phyloP scores from a whole-genome alignment of 2,888 invertebrate species.

The Diarsia mendica region DNA sequence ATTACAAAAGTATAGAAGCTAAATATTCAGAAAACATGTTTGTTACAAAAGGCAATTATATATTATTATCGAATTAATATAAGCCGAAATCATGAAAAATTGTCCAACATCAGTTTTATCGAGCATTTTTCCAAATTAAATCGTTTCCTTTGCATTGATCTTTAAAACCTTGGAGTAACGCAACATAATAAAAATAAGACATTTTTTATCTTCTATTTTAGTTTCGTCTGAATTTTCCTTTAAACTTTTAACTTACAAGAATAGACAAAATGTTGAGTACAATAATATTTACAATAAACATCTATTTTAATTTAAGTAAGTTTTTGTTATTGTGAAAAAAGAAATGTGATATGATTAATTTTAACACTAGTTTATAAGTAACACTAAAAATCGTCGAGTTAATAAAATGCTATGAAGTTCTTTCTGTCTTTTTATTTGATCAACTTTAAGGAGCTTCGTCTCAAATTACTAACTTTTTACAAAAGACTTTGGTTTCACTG shows the following conservation, averaged over 20 bases:
- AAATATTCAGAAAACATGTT: not conserved
- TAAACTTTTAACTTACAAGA: constrained; percentile 4
- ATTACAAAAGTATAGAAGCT: not conserved
- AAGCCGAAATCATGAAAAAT: not conserved
- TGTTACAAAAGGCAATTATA: not conserved
- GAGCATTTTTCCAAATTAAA: not conserved
- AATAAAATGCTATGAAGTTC: constrained; percentile 41
- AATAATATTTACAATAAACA: constrained; percentile 52
- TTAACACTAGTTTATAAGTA: constrained; percentile 60
- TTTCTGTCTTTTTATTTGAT: constrained; percentile 17
- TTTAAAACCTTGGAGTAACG: not conserved
- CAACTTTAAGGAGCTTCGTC: not conserved
- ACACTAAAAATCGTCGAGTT: constrained; percentile 29
- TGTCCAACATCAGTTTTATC: not conserved
- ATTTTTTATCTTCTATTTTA: not conserved
- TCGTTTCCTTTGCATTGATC: not conserved
- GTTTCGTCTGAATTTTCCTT: not conserved
- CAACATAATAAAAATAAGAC: not conserved
- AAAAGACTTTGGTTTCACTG: not conserved
- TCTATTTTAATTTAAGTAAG: constrained; percentile 21
- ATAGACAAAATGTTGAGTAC: constrained; percentile 51
- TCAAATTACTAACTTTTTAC: not conserved
- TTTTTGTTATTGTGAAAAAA: constrained; percentile 50
- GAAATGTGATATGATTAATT: constrained; percentile 68
- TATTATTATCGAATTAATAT: not conserved